Conservation (phyloP, 2,888 invertebrate species). For the Diplazon laetatorius region DNA sequence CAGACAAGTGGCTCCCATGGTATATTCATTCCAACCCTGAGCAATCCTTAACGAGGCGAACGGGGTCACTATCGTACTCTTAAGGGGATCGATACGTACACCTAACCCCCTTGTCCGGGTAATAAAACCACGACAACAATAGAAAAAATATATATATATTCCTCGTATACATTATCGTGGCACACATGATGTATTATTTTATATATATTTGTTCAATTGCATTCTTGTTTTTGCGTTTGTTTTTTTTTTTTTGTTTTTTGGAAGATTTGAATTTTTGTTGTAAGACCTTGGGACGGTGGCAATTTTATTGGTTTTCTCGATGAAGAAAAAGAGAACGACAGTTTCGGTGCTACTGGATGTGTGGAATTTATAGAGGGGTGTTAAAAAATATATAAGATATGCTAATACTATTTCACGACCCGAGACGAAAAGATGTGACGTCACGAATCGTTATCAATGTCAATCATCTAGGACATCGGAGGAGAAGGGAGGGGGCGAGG, state of each 20-base stretch:
- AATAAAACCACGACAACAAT: neutral
- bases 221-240: neutral
- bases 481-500: too few relatives aligned
- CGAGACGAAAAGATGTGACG: neutral
- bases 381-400: neutral
- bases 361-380: neutral
- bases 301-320: neutral
- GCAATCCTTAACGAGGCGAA: slow-evolving; percentile 16
- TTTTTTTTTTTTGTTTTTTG: neutral
- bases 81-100: slow-evolving; percentile 28
- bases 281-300: too few relatives aligned
- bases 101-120: neutral
- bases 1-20: neutral
- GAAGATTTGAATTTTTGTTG: too few relatives aligned
- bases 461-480: slow-evolving; percentile 14
- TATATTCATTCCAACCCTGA: slow-evolving; percentile 10
- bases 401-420: slow-evolving; percentile 28
- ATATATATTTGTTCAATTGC: neutral
- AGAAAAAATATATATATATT: too few relatives aligned
- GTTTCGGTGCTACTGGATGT: neutral
- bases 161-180: neutral
- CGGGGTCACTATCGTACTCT: slow-evolving; percentile 13
- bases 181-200: neutral
- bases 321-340: neutral
- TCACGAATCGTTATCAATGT: slow-evolving; percentile 29